Evolutionary conservation across 2,797 vertebrate genomes (phyloP).

Genomic region (Phoebastria nigripes): DNA sequence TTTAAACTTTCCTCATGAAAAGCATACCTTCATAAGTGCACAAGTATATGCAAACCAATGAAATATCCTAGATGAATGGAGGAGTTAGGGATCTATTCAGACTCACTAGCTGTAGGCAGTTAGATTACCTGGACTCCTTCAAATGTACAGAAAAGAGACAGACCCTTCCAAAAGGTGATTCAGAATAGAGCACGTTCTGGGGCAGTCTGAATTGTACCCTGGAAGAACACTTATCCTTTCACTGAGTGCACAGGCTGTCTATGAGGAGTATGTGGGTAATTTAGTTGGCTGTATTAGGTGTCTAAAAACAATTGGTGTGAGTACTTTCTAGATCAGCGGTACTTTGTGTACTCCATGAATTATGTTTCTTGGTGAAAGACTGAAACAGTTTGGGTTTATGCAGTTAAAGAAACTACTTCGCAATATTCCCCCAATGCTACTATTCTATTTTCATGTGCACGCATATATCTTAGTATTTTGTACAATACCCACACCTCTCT

Average conservation of each 20-base stretch:
- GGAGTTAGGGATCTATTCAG: not conserved
- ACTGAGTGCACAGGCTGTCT: not conserved
- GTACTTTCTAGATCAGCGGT: not conserved
- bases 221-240: not conserved
- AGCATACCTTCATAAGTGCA: not conserved
- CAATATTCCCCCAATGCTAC: not conserved
- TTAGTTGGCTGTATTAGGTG: not conserved
- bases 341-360: not conserved
- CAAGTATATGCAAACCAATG: not conserved
- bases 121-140: not conserved
- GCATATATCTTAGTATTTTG: not conserved
- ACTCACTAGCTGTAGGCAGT: not conserved
- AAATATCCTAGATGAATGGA: not conserved
- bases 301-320: not conserved
- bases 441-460: not conserved
- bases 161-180: not conserved
- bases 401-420: not conserved
- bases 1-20: not conserved
- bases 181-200: not conserved
- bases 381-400: not conserved
- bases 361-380: not conserved
- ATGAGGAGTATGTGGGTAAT: not conserved
- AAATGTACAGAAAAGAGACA: not conserved
- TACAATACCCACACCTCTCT: not conserved
- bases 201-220: not conserved